Conservation (phyloP, 2,113 vertebrate species). For the Callithrix jacchus region DNA sequence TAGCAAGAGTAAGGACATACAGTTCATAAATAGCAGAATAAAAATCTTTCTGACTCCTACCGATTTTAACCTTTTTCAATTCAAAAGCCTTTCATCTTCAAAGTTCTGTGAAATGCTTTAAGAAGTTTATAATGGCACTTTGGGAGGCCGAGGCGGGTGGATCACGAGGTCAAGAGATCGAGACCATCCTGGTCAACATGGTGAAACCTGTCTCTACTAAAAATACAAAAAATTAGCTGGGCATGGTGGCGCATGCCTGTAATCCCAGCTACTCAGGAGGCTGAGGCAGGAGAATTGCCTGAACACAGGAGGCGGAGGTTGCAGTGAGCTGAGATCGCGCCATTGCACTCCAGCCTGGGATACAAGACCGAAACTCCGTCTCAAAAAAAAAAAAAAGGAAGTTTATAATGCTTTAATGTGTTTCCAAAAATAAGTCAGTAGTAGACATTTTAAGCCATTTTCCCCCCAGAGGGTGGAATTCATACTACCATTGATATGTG, state of each 20-base stretch:
- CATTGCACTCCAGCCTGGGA: no score
- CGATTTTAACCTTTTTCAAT: constrained; percentile 30
- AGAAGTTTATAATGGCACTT: background rate
- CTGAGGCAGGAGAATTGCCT: no score
- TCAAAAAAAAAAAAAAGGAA: background rate
- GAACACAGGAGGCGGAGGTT: no score
- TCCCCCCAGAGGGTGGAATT: background rate
- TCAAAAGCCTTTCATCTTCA: background rate
- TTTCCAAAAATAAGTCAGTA: background rate
- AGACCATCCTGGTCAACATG: no score
- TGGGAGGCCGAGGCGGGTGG: no score
- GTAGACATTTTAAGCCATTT: constrained; percentile 12
- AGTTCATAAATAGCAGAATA: background rate
- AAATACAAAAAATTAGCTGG: no score
- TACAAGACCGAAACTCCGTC: no score
- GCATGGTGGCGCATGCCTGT: no score
- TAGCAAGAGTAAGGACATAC: background rate
- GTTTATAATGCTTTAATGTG: constrained; percentile 5
- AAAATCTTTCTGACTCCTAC: background rate
- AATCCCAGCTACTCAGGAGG: no score
- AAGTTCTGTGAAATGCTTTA: constrained; percentile 25
- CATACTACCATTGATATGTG: background rate
- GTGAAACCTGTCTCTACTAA: no score
- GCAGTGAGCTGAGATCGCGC: no score
- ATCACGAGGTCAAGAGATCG: no score